Evolutionary conservation across 2,113 vertebrate genomes (phyloP), one percentile per base, ranked within the genome.

Genomic region (Phyllopteryx taeniolatus): DNA sequence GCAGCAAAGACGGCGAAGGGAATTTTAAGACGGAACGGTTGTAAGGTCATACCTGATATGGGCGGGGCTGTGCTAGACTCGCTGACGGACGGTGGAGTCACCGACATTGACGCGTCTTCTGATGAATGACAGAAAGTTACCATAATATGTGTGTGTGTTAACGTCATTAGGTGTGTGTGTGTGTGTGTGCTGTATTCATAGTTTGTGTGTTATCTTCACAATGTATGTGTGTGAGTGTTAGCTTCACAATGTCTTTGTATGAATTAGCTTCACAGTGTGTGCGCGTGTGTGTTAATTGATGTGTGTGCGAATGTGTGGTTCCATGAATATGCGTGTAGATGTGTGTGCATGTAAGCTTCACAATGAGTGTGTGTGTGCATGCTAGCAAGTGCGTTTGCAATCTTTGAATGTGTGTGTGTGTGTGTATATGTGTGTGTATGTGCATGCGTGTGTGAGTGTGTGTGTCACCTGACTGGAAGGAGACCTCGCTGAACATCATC

Each of bases 401-500:
- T 39, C 35, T 39, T 39, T 39, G 6, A 6, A 39, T 2, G 2
- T 44, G 46, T 42, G 64, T 46, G 22, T 12, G 14, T n/a, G 64
- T 49, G 19, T 19, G 6, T 63, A 12, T 63, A 12, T 63, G 47
- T 62, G 51, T 42, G 13, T 11, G 33, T 69, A 0, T 42, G n/a
- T 49, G 4, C 4, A 14, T 10, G 19, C 6, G 7, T 35, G 13
- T 35, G 6, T 0, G n/a, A 17, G 6, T 17, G 22, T 70, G 47
- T 54, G 53, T 14, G 2, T 71, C 78, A 96, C 95, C 94, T 0
- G 95, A 96, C 86, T 94, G 95, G 84, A 97, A 97, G 86, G 94
- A 95, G 56, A 97, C 93, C 83, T 97, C 96, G 0, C 96, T 97
- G 91, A 97, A 94, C 94, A 97, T 93, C 94, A 97, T 95, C 95